These are phyloP conservation scores for Catagonus wagneri DNA, from an alignment of 2,113 vertebrate genomes.

Conservation along the genomic window DNA sequence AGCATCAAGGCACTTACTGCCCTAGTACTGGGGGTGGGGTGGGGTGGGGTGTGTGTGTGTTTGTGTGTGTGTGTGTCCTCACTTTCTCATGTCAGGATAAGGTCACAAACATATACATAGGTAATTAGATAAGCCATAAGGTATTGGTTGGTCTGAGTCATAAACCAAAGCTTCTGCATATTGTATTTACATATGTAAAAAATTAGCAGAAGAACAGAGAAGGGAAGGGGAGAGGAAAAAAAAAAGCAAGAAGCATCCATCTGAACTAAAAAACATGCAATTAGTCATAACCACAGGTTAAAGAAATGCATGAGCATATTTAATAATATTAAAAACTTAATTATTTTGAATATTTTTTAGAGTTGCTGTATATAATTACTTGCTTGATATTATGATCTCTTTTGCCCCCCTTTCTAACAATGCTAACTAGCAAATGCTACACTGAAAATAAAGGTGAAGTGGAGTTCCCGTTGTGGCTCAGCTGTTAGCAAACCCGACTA, in stretches of 20 bases:
- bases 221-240: neutral
- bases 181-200: neutral
- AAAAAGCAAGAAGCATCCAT: neutral
- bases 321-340: neutral
- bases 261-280: neutral
- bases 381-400: neutral
- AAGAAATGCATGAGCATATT: neutral
- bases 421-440: neutral
- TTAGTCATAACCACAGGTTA: neutral
- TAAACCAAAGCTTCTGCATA: neutral
- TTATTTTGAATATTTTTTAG: neutral
- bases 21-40: neutral
- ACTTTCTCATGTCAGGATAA: constrained; percentile 55
- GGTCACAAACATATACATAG: neutral
- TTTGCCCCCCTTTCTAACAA: neutral
- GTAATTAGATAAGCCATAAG: constrained; percentile 16
- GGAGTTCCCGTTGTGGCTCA: too few species aligned
- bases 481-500: too few species aligned
- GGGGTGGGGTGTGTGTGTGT: too few species aligned
- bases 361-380: neutral
- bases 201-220: neutral
- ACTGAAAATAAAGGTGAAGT: neutral
- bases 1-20: neutral
- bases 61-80: neutral
- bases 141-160: neutral